Evolutionary conservation across 2,113 vertebrate genomes (phyloP), one percentile per base, ranked within the genome.

Genomic region (Saccopteryx bilineata): DNA sequence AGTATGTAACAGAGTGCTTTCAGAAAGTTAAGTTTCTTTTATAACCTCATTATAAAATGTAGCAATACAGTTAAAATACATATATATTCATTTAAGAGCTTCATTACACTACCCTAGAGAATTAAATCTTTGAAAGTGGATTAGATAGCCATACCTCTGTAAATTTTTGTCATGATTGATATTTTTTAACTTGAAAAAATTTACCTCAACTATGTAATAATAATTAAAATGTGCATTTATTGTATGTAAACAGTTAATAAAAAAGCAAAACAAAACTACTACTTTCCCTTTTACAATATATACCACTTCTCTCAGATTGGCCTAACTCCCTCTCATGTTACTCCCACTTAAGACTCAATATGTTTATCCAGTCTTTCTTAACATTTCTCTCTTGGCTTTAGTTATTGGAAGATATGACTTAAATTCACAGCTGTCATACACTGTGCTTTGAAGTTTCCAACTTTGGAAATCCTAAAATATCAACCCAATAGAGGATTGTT

Each of bases 1-100:
- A 86, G 68, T 54, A 88, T 91, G 8, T 31, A n/a, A 83, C 48
- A n/a, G 9, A 84, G 54, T 69, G 33, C 80, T 92, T 85, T 95
- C 58, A 26, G 58, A 97, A 81, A 96, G 78, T 82, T 76, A 95
- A 24, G 85, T 91, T 96, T 96, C 56, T 97, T 95, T 92, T 89
- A 96, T 96, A 93, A 71, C 19, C 9, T 97, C 19, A 58, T 86
- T 93, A 82, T 92, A 93, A 95, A 89, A 91, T 86, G 87, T 91
- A 93, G 48, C 23, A 71, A 54, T 88, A 60, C 31, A 66, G 2
- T 81, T 83, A 23, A 85, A 94, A 26, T n/a, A 87, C 10, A 78
- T 91, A 78, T 33, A 92, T 50, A 95, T 5, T 39, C 39, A 90
- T 17, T 15, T 90, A 87, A 91, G 5, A 48, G 10, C 28, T 61